Conservation (phyloP, 2,888 invertebrate genomes). For the Zaprionus bogoriensis region DNA sequence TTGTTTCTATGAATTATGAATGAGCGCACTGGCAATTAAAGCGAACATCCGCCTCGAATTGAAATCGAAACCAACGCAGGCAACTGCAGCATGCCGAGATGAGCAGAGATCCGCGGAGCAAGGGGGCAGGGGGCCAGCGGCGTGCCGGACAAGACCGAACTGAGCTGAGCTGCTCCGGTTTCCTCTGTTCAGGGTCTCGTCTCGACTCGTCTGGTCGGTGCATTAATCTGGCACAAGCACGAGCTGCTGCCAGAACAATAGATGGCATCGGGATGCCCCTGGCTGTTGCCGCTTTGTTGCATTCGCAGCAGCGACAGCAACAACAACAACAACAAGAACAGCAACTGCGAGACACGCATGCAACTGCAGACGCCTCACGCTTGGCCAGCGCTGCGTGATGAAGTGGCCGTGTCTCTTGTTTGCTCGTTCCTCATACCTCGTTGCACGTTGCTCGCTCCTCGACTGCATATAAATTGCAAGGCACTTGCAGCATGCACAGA, state of each 20-base stretch:
- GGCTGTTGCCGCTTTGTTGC: conserved; percentile 66
- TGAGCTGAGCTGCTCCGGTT: conserved; percentile 4
- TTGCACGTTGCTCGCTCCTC: conserved; percentile 42
- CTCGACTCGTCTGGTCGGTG: conserved; percentile 16
- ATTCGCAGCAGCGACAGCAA: conserved; percentile 42
- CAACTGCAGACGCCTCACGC: conserved; percentile 52
- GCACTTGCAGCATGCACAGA: conserved; percentile 44
- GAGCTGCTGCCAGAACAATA: conserved; percentile 71
- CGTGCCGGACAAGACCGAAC: too few species aligned
- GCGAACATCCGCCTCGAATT: conserved; percentile 72
- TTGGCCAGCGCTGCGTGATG: conserved; percentile 74
- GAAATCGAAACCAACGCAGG: conserved; percentile 73
- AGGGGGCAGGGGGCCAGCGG: not conserved
- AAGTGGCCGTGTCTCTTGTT: conserved; percentile 73
- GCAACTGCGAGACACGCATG: conserved; percentile 29
- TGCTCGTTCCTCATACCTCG: conserved; percentile 33
- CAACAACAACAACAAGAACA: conserved; percentile 1
- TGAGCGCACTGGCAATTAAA: conserved; percentile 61
- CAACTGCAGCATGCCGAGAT: too few species aligned
- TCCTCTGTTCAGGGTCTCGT: conserved; percentile 1
- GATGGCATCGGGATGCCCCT: conserved; percentile 39
- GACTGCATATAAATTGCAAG: conserved; percentile 49
- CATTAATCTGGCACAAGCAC: conserved; percentile 77
- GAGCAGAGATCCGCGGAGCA: not conserved
- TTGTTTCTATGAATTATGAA: conserved; percentile 58